These are phyloP conservation scores for Pundamilia nyererei DNA, from an alignment of 2,113 vertebrate species.

Conservation along the genomic window DNA sequence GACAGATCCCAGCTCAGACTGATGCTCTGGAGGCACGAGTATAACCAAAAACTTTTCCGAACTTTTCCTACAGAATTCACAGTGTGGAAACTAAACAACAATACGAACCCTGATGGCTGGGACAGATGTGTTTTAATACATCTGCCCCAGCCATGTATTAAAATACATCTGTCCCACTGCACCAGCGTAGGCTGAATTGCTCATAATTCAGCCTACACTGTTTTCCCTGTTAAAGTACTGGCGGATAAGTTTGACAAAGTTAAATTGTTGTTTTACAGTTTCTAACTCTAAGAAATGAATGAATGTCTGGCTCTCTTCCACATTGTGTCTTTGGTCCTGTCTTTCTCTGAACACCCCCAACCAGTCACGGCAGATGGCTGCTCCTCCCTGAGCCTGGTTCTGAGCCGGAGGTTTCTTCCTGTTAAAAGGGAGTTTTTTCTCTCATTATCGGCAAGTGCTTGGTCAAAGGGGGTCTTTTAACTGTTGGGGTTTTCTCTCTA, in stretches of 20 bases:
- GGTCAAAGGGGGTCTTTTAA: background rate
- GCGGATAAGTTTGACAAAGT: background rate
- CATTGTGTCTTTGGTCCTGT: background rate
- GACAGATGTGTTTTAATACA: background rate
- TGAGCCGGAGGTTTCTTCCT: background rate
- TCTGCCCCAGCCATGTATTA: background rate
- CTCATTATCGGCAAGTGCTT: background rate
- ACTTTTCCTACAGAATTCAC: background rate
- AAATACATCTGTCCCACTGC: background rate
- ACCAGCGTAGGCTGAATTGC: background rate
- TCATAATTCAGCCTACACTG: background rate
- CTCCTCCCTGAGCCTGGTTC: background rate
- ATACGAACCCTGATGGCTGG: background rate
- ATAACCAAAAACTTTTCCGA: background rate
- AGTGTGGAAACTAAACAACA: background rate
- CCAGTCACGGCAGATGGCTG: background rate
- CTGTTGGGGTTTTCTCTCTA: background rate
- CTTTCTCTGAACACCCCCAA: background rate
- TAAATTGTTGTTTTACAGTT: background rate
- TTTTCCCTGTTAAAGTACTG: background rate
- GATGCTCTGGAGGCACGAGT: background rate
- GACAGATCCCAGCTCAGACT: background rate
- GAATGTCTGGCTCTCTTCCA: background rate
- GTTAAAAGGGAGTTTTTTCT: background rate
- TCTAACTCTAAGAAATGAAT: background rate